These are phyloP conservation scores for Dromius quadrimaculatus DNA, from an alignment of 2,888 invertebrate genomes.

Conservation along the genomic window DNA sequence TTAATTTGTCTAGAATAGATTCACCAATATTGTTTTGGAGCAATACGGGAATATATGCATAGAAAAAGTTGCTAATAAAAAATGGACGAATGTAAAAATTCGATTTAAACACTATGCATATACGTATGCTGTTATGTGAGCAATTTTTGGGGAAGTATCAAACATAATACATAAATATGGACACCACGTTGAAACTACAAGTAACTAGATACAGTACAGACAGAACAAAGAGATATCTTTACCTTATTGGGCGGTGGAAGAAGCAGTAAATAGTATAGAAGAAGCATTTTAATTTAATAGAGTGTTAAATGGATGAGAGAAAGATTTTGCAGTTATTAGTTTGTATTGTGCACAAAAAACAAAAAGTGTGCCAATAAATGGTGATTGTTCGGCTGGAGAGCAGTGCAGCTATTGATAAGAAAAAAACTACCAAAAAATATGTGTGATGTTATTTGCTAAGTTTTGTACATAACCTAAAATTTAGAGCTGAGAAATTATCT, in stretches of 20 bases:
- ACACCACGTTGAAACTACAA: slow-evolving; percentile 7
- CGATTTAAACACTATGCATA: slow-evolving; percentile 1
- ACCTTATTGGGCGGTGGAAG: slow-evolving; percentile 26
- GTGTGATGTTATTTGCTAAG: slow-evolving; percentile 12
- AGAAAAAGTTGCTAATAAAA: background rate
- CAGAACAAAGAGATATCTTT: slow-evolving; percentile 20
- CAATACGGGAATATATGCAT: slow-evolving; percentile 19
- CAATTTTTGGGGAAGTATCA: slow-evolving; percentile 7
- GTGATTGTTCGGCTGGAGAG: slow-evolving; percentile 14
- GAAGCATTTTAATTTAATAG: slow-evolving; percentile 42
- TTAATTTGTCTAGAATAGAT: too few relatives aligned
- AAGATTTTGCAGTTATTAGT: slow-evolving; percentile 42
- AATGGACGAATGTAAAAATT: slow-evolving; percentile 4
- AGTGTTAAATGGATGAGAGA: slow-evolving; percentile 43
- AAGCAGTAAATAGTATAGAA: slow-evolving; percentile 42
- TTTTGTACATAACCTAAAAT: slow-evolving; percentile 8
- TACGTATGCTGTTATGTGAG: slow-evolving; percentile 5
- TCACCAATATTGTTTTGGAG: too few relatives aligned
- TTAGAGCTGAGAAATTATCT: slow-evolving; percentile 14
- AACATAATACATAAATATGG: background rate
- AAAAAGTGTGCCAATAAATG: slow-evolving; percentile 12
- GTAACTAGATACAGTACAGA: too few relatives aligned
- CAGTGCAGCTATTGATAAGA: background rate
- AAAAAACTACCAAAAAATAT: slow-evolving; percentile 11
- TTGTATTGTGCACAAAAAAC: slow-evolving; percentile 39